phyloP scores from a whole-genome alignment of 92 coral and sea anemone genomes.

The Epizoanthus rinbou region DNA sequence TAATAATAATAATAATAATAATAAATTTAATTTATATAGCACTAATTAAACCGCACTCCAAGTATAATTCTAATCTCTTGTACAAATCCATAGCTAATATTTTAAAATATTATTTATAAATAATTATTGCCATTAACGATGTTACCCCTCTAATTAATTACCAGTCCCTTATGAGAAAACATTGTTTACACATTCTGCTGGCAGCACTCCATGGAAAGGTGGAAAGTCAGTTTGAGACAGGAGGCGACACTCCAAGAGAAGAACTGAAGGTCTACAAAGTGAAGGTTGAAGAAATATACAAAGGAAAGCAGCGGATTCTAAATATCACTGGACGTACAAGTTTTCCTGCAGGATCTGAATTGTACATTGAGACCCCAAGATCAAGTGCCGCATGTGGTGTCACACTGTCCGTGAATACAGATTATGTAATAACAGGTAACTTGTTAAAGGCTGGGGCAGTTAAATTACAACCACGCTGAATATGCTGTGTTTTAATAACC shows the following conservation, averaged over 20 bases:
- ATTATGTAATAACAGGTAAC: slow-evolving; percentile 34
- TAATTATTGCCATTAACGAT: no score
- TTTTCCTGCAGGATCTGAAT: slow-evolving; percentile 2
- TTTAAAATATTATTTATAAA: no score
- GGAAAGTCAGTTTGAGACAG: slow-evolving; percentile 13
- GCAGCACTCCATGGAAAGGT: slow-evolving; percentile 33
- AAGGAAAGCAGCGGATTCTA: slow-evolving; percentile 19
- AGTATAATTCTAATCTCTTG: no score
- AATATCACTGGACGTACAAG: slow-evolving; percentile 22
- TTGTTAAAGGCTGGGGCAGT: neutral
- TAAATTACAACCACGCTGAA: no score
- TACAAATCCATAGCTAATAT: no score
- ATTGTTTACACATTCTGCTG: neutral
- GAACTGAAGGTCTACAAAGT: slow-evolving; percentile 16
- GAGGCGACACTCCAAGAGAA: neutral
- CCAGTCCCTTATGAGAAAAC: no score
- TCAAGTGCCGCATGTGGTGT: slow-evolving; percentile 11
- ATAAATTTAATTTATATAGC: no score
- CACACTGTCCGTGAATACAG: neutral
- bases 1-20: no score
- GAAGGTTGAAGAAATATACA: slow-evolving; percentile 13
- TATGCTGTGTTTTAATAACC: no score
- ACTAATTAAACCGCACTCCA: no score
- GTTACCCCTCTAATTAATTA: no score
- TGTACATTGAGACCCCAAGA: slow-evolving; percentile 1